Evolutionary conservation across 2,888 invertebrate species (phyloP).

Genomic region (Agrypnus murinus): DNA sequence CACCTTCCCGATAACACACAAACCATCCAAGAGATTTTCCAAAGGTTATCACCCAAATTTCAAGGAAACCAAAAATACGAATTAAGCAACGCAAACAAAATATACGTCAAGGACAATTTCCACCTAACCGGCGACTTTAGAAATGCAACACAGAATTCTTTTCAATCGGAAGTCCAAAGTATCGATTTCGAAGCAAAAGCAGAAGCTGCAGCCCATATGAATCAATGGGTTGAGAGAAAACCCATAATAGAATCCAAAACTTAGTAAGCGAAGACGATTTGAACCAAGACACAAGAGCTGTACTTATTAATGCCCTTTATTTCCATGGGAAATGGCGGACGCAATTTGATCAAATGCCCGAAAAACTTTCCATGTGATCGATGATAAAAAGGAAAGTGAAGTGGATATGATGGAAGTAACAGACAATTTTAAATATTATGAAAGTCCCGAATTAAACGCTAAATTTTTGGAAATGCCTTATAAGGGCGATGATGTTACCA

Average conservation of each 20-base stretch:
- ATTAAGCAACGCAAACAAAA: constrained; percentile 70
- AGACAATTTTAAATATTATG: constrained; percentile 57
- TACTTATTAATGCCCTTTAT: constrained; percentile 67
- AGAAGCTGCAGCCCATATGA: constrained; percentile 61
- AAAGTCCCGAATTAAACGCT: too few species aligned
- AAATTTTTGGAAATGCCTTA: too few species aligned
- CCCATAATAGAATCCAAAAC: constrained; percentile 65
- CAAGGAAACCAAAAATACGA: constrained; percentile 53
- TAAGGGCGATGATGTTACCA: too few species aligned
- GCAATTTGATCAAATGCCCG: constrained; percentile 55
- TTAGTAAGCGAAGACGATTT: constrained; percentile 59
- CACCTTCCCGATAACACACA: constrained; percentile 49
- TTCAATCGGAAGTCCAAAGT: constrained; percentile 76
- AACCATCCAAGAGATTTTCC: constrained; percentile 42
- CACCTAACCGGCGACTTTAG: constrained; percentile 74
- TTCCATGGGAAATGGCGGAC: constrained; percentile 64
- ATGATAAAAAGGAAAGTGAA: constrained; percentile 51
- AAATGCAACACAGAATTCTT: constrained; percentile 75
- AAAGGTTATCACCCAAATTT: constrained; percentile 50
- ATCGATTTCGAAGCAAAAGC: constrained; percentile 57
- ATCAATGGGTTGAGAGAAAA: constrained; percentile 67
- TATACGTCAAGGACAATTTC: constrained; percentile 77
- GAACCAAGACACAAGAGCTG: constrained; percentile 56
- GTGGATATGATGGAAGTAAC: constrained; percentile 62
- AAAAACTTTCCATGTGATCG: constrained; percentile 58